Evolutionary conservation across 2,797 vertebrate species (phyloP), one percentile per base, ranked within the genome.

Genomic region (Macroramphosus scolopax): DNA sequence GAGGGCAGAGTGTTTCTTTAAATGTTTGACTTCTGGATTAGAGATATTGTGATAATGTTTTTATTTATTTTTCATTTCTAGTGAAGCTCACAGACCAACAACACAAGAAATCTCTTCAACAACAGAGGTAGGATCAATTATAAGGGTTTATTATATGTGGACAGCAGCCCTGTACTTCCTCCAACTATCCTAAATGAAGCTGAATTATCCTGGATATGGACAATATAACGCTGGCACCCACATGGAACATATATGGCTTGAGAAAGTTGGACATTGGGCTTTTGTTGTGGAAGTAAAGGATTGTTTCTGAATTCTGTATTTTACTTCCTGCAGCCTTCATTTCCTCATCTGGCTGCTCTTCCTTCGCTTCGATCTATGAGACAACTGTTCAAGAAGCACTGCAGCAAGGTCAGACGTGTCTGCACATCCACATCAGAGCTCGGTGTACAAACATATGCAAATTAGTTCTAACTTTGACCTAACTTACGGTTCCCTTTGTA

Each of bases 371-470:
- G 30, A 28, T 22, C 68, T 1, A 46, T 17, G 3, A 46, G 13
- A 42, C 31, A 33, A 0, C 78, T 91, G 8, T 90, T 87, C 44
- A 17, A 17, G 24, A 88, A 87, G 46, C 80, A 89, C 75, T 68
- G 78, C 64, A 64, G 34, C 51, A 61, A 82, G 79, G 89, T 89
- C 48, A 74, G 73, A 9, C 13, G 8, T 3, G 22, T 6, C 8
- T 8, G 6, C n/a, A n/a, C 32, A 8, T 26, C 13, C 7, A 29
- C 7, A 24, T 6, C 6, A 1, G 3, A 20, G 14, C 56, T 9
- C 3, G 4, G 1, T 11, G 2, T 10, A 17, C 10, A n/a, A n/a
- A n/a, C n/a, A n/a, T n/a, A n/a, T n/a, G n/a, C n/a, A n/a, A n/a
- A n/a, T n/a, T n/a, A n/a, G n/a, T 12, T 30, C 6, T 20, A 17